phyloP scores from a whole-genome alignment of 2,888 invertebrate species.

The Bombyx huttoni region DNA sequence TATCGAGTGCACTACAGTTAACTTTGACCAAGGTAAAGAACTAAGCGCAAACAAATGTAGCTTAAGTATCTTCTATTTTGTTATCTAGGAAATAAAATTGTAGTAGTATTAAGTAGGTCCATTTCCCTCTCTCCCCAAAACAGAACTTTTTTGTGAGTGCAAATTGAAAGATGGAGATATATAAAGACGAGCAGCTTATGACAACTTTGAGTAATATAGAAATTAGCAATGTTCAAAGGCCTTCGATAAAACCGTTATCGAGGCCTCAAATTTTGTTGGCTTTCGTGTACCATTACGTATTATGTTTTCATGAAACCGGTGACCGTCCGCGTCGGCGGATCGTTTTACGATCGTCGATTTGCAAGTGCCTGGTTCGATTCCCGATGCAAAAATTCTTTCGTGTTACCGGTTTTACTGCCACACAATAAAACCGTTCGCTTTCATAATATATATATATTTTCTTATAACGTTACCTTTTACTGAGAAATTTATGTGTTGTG shows the following conservation, averaged over 20 bases:
- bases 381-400: slow-evolving; percentile 33
- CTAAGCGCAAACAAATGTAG: too few species aligned
- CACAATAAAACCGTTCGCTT: slow-evolving; percentile 46
- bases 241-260: not conserved
- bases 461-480: slow-evolving; percentile 26
- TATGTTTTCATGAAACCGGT: slow-evolving; percentile 37
- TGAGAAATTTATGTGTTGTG: slow-evolving; percentile 32
- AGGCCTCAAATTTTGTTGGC: not conserved
- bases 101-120: too few species aligned
- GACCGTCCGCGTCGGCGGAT: slow-evolving; percentile 38
- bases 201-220: too few species aligned
- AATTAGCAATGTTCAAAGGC: too few species aligned
- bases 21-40: too few species aligned
- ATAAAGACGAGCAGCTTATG: too few species aligned
- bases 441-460: slow-evolving; percentile 40
- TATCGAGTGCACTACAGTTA: too few species aligned
- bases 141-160: too few species aligned
- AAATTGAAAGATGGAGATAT: too few species aligned
- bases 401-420: slow-evolving; percentile 43
- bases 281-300: slow-evolving; percentile 27
- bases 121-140: too few species aligned
- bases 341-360: slow-evolving; percentile 59
- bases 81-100: too few species aligned
- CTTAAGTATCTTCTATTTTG: too few species aligned
- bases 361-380: slow-evolving; percentile 52